A percentile compares a stretch with the other conserved stretches of the same genome.
Evolutionary conservation across 2,113 vertebrate genomes (phyloP).

Genomic region (Polypterus senegalus): DNA sequence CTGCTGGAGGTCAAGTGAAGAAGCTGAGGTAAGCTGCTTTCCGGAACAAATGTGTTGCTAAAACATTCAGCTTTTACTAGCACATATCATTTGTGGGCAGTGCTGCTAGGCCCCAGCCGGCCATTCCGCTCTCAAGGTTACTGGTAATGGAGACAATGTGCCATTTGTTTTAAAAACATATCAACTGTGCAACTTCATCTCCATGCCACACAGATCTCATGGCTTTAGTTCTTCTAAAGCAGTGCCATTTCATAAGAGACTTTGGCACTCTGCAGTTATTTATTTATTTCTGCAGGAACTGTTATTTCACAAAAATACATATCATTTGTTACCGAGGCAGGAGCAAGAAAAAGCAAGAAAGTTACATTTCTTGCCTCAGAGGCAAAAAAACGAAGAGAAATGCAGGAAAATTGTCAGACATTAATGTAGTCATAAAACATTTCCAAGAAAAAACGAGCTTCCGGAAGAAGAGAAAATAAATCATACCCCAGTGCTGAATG

Average conservation of each 20-base stretch:
- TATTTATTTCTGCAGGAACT: slow-evolving; percentile 9
- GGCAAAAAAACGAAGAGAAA: slow-evolving; percentile 20
- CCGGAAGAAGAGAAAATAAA: slow-evolving; percentile 40
- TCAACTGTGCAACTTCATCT: neutral
- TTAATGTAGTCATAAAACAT: slow-evolving; percentile 36
- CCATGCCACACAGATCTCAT: neutral
- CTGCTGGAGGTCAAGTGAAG: slow-evolving; percentile 2
- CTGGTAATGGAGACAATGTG: slow-evolving; percentile 2
- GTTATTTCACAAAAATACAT: slow-evolving; percentile 25
- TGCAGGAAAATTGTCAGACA: slow-evolving; percentile 32
- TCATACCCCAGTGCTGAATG: slow-evolving; percentile 30
- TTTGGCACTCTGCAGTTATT: neutral
- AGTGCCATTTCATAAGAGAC: neutral
- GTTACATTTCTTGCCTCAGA: slow-evolving; percentile 24
- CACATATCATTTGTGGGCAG: slow-evolving; percentile 6
- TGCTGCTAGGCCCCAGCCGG: neutral
- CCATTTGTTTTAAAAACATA: slow-evolving; percentile 1
- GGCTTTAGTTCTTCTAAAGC: neutral
- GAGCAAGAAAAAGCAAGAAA: slow-evolving; percentile 28
- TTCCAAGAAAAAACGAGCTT: slow-evolving; percentile 32
- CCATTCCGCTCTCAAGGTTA: slow-evolving; percentile 7
- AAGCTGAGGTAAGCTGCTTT: neutral
- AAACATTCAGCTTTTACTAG: neutral
- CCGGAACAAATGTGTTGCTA: slow-evolving; percentile 11
- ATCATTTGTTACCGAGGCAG: slow-evolving; percentile 29